Percentiles rank a stretch among this genome's conserved stretches.
Evolutionary conservation across 2,113 vertebrate genomes (phyloP).

Genomic region (Apodemus sylvaticus): DNA sequence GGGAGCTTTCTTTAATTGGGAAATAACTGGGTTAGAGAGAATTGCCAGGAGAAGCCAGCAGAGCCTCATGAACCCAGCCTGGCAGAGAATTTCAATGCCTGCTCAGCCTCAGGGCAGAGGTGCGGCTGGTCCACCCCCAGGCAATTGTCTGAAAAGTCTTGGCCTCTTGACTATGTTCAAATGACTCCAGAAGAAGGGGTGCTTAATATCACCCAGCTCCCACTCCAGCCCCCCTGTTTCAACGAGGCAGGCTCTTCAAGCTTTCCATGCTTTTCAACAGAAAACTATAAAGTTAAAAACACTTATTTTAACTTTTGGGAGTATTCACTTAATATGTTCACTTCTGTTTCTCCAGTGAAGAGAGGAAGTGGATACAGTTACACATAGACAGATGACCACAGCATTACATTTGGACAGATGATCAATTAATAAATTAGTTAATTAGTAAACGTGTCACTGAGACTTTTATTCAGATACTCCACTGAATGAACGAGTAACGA

Average conservation of each 20-base stretch:
- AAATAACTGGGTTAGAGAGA: constrained; percentile 32
- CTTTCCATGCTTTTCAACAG: constrained; percentile 1
- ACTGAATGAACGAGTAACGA: constrained; percentile 32
- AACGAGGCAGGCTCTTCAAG: not conserved
- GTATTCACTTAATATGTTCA: not conserved
- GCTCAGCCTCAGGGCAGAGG: constrained; percentile 81
- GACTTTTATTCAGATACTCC: not conserved
- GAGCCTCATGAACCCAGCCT: constrained; percentile 25
- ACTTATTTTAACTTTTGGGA: not conserved
- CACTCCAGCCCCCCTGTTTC: not conserved
- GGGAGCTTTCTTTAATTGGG: constrained; percentile 61
- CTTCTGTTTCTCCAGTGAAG: not conserved
- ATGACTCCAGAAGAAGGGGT: not conserved
- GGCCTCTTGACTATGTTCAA: not conserved
- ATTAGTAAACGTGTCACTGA: not conserved
- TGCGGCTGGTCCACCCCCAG: constrained; percentile 72
- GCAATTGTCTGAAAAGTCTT: constrained; percentile 65
- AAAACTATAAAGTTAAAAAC: constrained; percentile 13
- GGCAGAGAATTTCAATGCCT: constrained; percentile 68
- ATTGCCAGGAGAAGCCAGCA: not conserved
- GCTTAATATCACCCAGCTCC: not conserved
- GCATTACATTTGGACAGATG: too few species aligned
- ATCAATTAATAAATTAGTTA: not conserved
- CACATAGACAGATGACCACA: not conserved
- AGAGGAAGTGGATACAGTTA: not conserved